Base-by-base conservation (phyloP, 2,113 vertebrate genomes). In the Chloroceryle aenea region DNA sequence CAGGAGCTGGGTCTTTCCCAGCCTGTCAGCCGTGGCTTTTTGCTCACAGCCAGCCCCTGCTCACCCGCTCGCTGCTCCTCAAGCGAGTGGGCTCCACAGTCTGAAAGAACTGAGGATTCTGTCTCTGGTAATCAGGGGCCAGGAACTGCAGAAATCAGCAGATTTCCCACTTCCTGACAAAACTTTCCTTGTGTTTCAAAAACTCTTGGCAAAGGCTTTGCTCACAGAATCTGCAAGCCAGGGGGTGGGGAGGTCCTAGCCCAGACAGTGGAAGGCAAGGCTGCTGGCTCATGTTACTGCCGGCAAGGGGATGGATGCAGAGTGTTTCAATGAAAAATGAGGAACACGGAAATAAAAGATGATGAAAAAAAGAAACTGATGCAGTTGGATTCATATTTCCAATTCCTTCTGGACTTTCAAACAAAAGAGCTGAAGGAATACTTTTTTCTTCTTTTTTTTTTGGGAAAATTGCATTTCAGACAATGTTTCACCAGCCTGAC, bases 71-170 rank as follows among this genome's bases (percentile, higher is more conserved):
- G 2, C 48, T 68, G 59, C 79, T 61, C 20, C 40, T 12, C 0
- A 0, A 47, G 23, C 18, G 1, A 55, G 42, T 0, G 32, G 34
- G 26, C 83, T 68, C 32, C 32, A 9, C 14, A 13, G 25, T 14
- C 64, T 6, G 1, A n/a, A 52, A 73, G 45, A 85, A 58, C 14
- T 0, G 19, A 74, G 79, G 23, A 36, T 42, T 81, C 66, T 76
- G n/a, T 53, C 74, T 67, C 68, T 53, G 67, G 30, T 1, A 80
- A 63, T 43, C 34, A 62, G 78, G 47, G 5, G 30, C 59, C 43
- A 43, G 85, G 59, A 95, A 93, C 36, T 81, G 72, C 88, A 92
- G 85, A 45, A 87, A 94, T 75, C 90, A 93, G 93, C 72, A 67
- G 15, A 80, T 75, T 94, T 93, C 85, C 43, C 43, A n/a, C 64